Percentiles rank a stretch among this genome's conserved stretches.
Evolutionary conservation across 2,113 vertebrate genomes (phyloP).

Genomic region (Actenoides lindsayi): DNA sequence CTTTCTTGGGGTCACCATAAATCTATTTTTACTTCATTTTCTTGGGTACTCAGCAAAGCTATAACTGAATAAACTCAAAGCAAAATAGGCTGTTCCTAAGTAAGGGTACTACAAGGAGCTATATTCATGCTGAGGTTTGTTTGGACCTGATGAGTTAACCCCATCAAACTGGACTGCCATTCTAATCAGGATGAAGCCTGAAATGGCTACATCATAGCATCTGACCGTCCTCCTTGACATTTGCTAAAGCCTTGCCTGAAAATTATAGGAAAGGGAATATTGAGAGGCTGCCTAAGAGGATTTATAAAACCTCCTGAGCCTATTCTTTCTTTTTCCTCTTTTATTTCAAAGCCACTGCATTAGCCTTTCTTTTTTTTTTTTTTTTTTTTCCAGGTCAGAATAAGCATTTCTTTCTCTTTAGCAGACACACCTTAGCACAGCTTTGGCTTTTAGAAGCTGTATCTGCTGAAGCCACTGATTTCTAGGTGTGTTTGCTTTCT

Average conservation of each 20-base stretch:
- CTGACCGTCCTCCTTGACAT: conserved; percentile 15
- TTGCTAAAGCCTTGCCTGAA: not conserved
- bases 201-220: not conserved
- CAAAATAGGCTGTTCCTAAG: not conserved
- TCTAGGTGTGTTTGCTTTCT: not conserved
- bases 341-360: conserved; percentile 23
- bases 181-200: conserved; percentile 13
- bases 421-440: not conserved
- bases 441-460: not conserved
- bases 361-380: not conserved
- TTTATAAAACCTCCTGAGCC: conserved; percentile 54
- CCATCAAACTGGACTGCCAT: not conserved
- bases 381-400: not conserved
- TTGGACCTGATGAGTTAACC: not conserved
- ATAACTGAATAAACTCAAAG: not conserved
- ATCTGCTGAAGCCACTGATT: not conserved
- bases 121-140: not conserved
- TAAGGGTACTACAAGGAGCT: not conserved
- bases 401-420: conserved; percentile 8
- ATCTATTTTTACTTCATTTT: not conserved
- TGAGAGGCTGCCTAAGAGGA: conserved; percentile 45
- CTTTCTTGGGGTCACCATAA: not conserved
- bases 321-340: conserved; percentile 27
- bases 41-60: not conserved
- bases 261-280: not conserved